These are phyloP conservation scores for Drosophila erecta DNA, from an alignment of 1,140 invertebrate species.

Conservation along the genomic window DNA sequence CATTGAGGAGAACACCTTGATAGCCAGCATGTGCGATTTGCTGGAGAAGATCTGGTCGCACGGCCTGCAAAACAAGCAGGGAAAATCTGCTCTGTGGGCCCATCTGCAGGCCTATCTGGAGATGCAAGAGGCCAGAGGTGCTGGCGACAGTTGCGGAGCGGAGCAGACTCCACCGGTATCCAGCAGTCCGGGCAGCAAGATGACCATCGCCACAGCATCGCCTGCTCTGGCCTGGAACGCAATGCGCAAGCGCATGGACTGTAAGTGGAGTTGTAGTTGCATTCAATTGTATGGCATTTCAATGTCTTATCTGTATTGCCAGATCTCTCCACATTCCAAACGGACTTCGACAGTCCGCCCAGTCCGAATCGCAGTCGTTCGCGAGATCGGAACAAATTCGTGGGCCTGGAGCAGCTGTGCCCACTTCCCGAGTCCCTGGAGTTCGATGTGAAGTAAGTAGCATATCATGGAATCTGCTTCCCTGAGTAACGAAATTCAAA, in stretches of 20 bases:
- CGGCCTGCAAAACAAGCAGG: conserved; percentile 97
- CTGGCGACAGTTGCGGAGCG: conserved; percentile 84
- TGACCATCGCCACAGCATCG: conserved; percentile 82
- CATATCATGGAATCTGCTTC: not conserved
- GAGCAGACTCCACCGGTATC: conserved; percentile 85
- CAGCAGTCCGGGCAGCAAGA: conserved; percentile 63
- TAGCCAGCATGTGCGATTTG: conserved; percentile 98
- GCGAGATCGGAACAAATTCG: conserved; percentile 86
- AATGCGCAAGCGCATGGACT: conserved; percentile 94
- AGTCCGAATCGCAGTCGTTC: conserved; percentile 85
- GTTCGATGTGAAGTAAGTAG: conserved; percentile 93
- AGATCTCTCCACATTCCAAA: conserved; percentile 92
- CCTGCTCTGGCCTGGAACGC: conserved; percentile 96
- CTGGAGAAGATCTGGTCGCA: conserved; percentile 99
- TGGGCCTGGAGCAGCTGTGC: conserved; percentile 87
- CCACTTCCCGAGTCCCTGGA: conserved; percentile 93
- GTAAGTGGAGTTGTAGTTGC: conserved; percentile 85
- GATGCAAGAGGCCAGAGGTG: conserved; percentile 90
- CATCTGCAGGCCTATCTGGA: conserved; percentile 96
- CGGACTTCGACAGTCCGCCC: conserved; percentile 87
- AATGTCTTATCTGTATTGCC: not conserved
- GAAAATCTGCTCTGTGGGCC: conserved; percentile 97
- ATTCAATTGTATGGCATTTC: not conserved
- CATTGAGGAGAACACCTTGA: conserved; percentile 98
- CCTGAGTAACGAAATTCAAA: too few relatives aligned